phyloP scores from a whole-genome alignment of 92 coral and sea anemone genomes.

The Phenganax stokvisi region DNA sequence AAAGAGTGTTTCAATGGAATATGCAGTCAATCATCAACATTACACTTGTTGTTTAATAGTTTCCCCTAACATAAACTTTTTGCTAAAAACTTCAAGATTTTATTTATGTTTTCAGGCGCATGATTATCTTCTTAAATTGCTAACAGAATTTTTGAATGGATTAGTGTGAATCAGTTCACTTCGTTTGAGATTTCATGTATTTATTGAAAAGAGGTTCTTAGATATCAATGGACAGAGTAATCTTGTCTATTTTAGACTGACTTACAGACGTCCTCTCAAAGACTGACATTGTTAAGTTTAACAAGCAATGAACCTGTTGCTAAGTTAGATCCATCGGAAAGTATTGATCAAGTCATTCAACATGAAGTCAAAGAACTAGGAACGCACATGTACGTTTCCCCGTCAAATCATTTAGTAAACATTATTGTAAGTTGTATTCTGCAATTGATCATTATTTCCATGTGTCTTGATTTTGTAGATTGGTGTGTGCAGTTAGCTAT shows the following conservation, averaged over 20 bases:
- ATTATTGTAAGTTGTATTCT: background rate
- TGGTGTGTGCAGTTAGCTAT: constrained; percentile 98
- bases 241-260: constrained; percentile 60
- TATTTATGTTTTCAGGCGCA: too few relatives aligned
- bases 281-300: constrained; percentile 69
- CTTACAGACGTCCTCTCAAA: constrained; percentile 94
- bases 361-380: constrained; percentile 98
- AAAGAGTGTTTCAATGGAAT: too few relatives aligned
- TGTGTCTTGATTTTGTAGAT: constrained; percentile 40
- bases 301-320: constrained; percentile 94
- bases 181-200: too few relatives aligned
- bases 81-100: too few relatives aligned
- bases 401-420: background rate
- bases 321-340: constrained; percentile 86
- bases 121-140: too few relatives aligned
- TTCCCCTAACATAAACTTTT: too few relatives aligned
- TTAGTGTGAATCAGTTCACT: too few relatives aligned
- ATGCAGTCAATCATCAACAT: too few relatives aligned
- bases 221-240: background rate
- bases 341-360: constrained; percentile 95
- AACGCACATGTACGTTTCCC: constrained; percentile 66
- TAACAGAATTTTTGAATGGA: too few relatives aligned
- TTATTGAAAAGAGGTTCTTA: too few relatives aligned
- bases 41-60: too few relatives aligned
- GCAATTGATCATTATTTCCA: background rate